Percentiles rank a stretch among this genome's conserved stretches.
Evolutionary conservation across 2,888 invertebrate genomes (phyloP).

Genomic region (Clostera curtula): DNA sequence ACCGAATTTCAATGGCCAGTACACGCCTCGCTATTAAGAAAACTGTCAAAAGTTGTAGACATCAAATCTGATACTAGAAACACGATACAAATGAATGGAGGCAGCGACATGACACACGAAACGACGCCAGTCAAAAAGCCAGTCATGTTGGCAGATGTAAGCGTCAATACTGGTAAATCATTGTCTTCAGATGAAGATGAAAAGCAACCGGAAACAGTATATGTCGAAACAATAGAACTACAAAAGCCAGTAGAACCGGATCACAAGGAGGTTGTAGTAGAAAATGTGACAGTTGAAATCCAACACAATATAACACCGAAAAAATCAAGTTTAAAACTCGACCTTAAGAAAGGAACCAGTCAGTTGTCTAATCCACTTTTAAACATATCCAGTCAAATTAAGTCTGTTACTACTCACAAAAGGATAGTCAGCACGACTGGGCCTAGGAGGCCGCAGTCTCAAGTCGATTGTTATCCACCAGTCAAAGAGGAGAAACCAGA

Average conservation of each 20-base stretch:
- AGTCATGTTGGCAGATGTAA: constrained; percentile 58
- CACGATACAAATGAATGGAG: constrained; percentile 56
- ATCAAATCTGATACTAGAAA: constrained; percentile 53
- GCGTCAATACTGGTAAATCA: constrained; percentile 59
- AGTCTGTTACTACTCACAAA: constrained; percentile 66
- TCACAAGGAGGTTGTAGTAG: constrained; percentile 49
- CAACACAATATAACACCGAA: constrained; percentile 68
- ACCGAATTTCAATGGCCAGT: constrained; percentile 54
- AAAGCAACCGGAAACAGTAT: constrained; percentile 21
- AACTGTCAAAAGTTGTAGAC: constrained; percentile 63
- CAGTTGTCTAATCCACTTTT: constrained; percentile 57
- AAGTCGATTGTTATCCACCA: constrained; percentile 37
- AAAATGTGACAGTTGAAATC: constrained; percentile 68
- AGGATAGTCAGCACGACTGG: constrained; percentile 60
- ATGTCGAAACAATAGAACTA: constrained; percentile 17
- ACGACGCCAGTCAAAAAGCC: constrained; percentile 33
- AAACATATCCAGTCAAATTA: constrained; percentile 69
- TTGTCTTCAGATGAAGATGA: constrained; percentile 44
- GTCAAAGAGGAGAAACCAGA: constrained; percentile 42
- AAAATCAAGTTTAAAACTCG: constrained; percentile 62
- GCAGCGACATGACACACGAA: constrained; percentile 40
- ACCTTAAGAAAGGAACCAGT: constrained; percentile 62
- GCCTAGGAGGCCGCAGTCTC: constrained; percentile 53
- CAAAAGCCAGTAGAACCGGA: constrained; percentile 23
- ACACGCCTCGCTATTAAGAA: constrained; percentile 57